Evolutionary conservation across 2,113 vertebrate genomes (phyloP).

Genomic region (Miniopterus natalensis): DNA sequence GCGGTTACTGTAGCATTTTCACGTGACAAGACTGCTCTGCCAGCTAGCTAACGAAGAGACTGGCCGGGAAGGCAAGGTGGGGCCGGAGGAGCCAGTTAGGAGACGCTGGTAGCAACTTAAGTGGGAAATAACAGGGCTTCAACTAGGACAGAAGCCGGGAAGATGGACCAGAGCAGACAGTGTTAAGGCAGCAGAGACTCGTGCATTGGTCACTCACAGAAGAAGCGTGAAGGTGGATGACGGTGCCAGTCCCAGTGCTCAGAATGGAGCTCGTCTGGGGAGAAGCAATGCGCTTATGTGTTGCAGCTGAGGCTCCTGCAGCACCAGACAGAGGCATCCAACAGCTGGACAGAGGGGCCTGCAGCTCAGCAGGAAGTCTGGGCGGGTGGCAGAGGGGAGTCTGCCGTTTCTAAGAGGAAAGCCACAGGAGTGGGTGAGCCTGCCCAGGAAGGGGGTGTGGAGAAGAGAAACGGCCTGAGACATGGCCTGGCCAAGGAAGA

Average conservation of each 20-base stretch:
- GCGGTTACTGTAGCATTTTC: constrained; percentile 1
- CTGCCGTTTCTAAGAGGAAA: not conserved
- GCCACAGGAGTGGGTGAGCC: rapidly evolving
- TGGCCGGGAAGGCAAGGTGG: not conserved
- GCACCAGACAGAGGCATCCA: not conserved
- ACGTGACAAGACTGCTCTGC: not conserved
- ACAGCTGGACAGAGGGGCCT: rapidly evolving
- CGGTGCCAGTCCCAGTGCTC: rapidly evolving
- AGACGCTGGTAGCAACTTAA: not conserved
- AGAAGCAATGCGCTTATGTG: rapidly evolving
- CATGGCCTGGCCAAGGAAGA: not conserved
- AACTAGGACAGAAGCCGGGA: not conserved
- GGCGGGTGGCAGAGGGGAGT: not conserved
- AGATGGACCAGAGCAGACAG: not conserved
- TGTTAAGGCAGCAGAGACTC: not conserved
- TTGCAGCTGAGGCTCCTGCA: not conserved
- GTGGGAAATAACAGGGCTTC: not conserved
- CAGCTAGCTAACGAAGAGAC: not conserved
- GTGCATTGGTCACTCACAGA: rapidly evolving
- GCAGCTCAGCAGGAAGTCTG: not conserved
- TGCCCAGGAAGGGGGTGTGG: not conserved
- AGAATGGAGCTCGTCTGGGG: not conserved
- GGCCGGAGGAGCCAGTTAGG: not conserved
- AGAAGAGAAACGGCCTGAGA: not conserved
- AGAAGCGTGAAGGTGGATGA: not conserved